Conservation (phyloP, 2,888 invertebrate species). For the Gymnocheta viridis region DNA sequence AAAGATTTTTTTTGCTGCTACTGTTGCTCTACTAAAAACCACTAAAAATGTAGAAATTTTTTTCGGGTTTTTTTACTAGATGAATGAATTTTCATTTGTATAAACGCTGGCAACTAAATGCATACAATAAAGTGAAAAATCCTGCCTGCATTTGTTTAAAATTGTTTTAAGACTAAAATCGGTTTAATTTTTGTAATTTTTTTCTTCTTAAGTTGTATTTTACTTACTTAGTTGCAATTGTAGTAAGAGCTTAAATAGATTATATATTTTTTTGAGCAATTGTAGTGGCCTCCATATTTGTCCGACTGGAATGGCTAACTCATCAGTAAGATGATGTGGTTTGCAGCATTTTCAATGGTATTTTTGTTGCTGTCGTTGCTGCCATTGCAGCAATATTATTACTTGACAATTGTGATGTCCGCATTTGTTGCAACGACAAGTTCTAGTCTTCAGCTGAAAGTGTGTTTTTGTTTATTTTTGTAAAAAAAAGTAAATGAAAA, state of each 20-base stretch:
- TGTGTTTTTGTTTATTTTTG: slow-evolving; percentile 21
- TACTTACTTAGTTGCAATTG: background rate
- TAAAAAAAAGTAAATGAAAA: slow-evolving; percentile 19
- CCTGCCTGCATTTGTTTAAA: slow-evolving; percentile 26
- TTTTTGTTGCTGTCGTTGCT: background rate
- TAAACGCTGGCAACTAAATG: background rate
- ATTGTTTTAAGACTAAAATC: slow-evolving; percentile 42
- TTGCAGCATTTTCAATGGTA: slow-evolving; percentile 4
- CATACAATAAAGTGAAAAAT: background rate
- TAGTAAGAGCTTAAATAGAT: slow-evolving; percentile 6
- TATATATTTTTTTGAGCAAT: slow-evolving; percentile 50
- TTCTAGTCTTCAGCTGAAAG: background rate
- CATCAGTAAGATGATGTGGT: slow-evolving; percentile 22
- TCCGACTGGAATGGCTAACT: slow-evolving; percentile 12
- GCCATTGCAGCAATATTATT: background rate
- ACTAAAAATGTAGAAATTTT: background rate
- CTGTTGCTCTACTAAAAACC: too few relatives aligned
- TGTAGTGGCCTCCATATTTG: slow-evolving; percentile 61
- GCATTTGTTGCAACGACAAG: slow-evolving; percentile 52
- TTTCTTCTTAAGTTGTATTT: background rate
- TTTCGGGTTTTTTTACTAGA: background rate
- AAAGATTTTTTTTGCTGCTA: too few relatives aligned
- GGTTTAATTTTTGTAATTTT: background rate
- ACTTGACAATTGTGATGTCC: slow-evolving; percentile 53
- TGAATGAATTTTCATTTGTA: background rate